These are phyloP conservation scores for Trinectes maculatus DNA, from an alignment of 2,113 vertebrate species.

Conservation along the genomic window DNA sequence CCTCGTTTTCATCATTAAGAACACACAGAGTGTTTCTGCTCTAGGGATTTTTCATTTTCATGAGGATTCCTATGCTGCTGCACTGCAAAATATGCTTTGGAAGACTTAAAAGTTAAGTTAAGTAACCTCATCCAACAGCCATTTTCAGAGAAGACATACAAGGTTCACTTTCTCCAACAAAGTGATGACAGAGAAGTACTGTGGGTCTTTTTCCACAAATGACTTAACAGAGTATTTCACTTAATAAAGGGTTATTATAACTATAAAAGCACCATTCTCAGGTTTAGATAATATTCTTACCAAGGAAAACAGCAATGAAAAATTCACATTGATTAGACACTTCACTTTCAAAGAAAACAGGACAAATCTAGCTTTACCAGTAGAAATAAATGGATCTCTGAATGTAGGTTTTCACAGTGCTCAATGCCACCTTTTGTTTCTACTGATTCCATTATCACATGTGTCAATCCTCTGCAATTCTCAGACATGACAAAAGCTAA, in stretches of 20 bases:
- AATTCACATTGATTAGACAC: too few relatives aligned
- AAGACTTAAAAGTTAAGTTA: conserved; percentile 40
- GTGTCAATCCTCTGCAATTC: conserved; percentile 27
- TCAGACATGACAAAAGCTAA: conserved; percentile 51
- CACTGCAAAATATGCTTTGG: conserved; percentile 44
- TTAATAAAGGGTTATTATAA: conserved; percentile 36
- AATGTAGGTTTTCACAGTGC: conserved; percentile 1
- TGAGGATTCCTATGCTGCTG: conserved; percentile 28
- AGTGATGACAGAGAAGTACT: conserved; percentile 43
- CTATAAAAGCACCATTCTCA: conserved; percentile 45
- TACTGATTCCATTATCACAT: conserved; percentile 66
- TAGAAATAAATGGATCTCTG: background rate
- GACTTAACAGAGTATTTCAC: conserved; percentile 30
- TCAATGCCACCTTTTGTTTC: conserved; percentile 59
- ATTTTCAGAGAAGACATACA: conserved; percentile 45
- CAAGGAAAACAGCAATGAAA: too few relatives aligned
- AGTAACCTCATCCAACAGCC: conserved; percentile 25
- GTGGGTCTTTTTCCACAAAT: conserved; percentile 40
- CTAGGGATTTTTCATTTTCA: conserved; percentile 60
- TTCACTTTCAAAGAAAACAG: background rate
- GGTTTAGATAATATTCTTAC: conserved; percentile 36
- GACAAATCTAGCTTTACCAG: background rate
- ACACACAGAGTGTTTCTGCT: conserved; percentile 57
- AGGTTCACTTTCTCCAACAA: conserved; percentile 41
- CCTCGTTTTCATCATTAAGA: conserved; percentile 67